Conservation (phyloP, 2,797 vertebrate genomes). For the Clarias fuscus region DNA sequence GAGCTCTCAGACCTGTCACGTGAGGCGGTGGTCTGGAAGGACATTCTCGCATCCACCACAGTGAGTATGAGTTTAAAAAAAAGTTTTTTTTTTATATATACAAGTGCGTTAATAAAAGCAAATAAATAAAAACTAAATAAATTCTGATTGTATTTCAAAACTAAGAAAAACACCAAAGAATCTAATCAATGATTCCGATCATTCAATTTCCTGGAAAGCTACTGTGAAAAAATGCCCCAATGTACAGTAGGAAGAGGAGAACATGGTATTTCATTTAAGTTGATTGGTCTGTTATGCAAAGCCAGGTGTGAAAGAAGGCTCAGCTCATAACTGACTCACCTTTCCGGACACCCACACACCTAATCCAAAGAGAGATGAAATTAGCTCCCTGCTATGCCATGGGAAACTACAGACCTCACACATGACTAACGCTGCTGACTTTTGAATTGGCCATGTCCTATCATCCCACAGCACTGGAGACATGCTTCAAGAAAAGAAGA, state of each 20-base stretch:
- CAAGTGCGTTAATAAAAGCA: neutral
- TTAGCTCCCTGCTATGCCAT: slow-evolving; percentile 31
- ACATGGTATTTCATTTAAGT: slow-evolving; percentile 32
- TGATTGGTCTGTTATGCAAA: slow-evolving; percentile 43
- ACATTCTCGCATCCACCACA: slow-evolving; percentile 91
- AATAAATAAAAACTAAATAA: neutral
- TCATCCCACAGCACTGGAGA: neutral
- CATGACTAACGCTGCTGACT: slow-evolving; percentile 50
- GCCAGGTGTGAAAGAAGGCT: slow-evolving; percentile 41
- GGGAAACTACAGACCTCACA: slow-evolving; percentile 41
- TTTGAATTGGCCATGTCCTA: slow-evolving; percentile 34
- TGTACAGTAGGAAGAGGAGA: neutral
- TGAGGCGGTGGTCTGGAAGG: slow-evolving; percentile 96
- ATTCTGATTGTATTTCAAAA: neutral
- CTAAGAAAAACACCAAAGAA: neutral
- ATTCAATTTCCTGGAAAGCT: neutral
- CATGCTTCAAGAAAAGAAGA: slow-evolving; percentile 20
- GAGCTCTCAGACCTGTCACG: slow-evolving; percentile 96
- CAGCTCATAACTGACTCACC: slow-evolving; percentile 46
- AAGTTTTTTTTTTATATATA: neutral
- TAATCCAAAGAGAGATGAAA: slow-evolving; percentile 55
- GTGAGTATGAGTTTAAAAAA: slow-evolving; percentile 76
- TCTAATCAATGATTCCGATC: neutral
- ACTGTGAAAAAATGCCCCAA: slow-evolving; percentile 13
- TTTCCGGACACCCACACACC: slow-evolving; percentile 63